These are phyloP conservation scores for Ophthalmolycus amberensis DNA, from an alignment of 2,113 vertebrate genomes.

Conservation along the genomic window DNA sequence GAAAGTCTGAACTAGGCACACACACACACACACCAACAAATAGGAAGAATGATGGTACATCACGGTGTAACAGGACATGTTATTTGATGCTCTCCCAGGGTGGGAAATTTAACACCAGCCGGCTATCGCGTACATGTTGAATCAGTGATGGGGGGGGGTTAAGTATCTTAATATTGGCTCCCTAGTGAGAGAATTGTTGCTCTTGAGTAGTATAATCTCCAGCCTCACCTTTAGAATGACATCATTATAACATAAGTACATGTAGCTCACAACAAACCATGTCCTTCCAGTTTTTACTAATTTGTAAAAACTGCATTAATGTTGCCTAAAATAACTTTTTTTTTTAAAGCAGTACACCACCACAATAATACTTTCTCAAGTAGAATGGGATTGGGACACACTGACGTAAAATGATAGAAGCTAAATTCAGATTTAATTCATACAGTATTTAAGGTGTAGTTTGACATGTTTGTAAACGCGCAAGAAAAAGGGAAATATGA, in stretches of 20 bases:
- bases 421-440: neutral
- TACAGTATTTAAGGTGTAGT: neutral
- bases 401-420: neutral
- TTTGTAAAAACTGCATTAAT: neutral
- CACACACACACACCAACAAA: conserved; percentile 3
- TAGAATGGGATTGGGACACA: neutral
- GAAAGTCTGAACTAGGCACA: conserved; percentile 17
- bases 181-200: neutral
- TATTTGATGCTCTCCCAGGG: conserved; percentile 29
- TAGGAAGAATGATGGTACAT: neutral
- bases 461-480: neutral
- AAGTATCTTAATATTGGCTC: conserved; percentile 5
- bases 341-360: neutral
- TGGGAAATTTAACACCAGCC: conserved; percentile 36
- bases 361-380: neutral
- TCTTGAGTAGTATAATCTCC: neutral
- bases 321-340: neutral
- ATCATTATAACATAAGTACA: neutral
- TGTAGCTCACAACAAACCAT: neutral
- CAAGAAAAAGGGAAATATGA: neutral
- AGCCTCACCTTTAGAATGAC: neutral
- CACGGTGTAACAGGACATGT: conserved; percentile 12
- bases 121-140: neutral
- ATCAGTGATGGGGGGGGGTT: neutral
- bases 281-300: neutral